Evolutionary conservation across 2,888 invertebrate species (phyloP).

Genomic region (Erebia epiphron): DNA sequence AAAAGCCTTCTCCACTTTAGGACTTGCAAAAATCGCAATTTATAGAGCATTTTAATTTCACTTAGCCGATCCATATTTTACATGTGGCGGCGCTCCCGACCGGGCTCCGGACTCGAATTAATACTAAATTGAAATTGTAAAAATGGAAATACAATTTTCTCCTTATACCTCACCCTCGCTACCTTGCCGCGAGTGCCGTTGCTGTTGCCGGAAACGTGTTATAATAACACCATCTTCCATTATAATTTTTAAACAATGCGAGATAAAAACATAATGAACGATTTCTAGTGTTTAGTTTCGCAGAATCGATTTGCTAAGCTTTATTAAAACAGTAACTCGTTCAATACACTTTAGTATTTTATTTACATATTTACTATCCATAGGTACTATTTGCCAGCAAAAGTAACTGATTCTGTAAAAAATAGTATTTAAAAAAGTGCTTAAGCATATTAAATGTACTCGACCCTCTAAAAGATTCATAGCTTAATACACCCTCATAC

Average conservation of each 20-base stretch:
- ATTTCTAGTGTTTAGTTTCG: constrained; percentile 27
- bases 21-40: constrained; percentile 84
- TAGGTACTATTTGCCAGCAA: neutral
- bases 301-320: neutral
- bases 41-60: constrained; percentile 84
- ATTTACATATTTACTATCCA: neutral
- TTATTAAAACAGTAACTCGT: neutral
- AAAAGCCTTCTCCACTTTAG: constrained; percentile 83
- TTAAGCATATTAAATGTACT: constrained; percentile 63
- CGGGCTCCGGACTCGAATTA: constrained; percentile 78
- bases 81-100: constrained; percentile 79
- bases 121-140: constrained; percentile 84
- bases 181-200: constrained; percentile 52
- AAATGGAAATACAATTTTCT: constrained; percentile 83
- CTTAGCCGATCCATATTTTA: constrained; percentile 83
- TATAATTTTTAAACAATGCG: constrained; percentile 49
- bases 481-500: constrained; percentile 76
- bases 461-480: constrained; percentile 78
- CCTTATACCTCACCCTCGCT: constrained; percentile 64
- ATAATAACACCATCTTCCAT: constrained; percentile 67
- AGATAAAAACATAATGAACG: constrained; percentile 34
- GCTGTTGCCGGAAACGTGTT: constrained; percentile 72
- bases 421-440: constrained; percentile 36
- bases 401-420: constrained; percentile 1
- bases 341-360: neutral